Conservation (phyloP, 1,140 invertebrate genomes). For the Ylistrum balloti region DNA sequence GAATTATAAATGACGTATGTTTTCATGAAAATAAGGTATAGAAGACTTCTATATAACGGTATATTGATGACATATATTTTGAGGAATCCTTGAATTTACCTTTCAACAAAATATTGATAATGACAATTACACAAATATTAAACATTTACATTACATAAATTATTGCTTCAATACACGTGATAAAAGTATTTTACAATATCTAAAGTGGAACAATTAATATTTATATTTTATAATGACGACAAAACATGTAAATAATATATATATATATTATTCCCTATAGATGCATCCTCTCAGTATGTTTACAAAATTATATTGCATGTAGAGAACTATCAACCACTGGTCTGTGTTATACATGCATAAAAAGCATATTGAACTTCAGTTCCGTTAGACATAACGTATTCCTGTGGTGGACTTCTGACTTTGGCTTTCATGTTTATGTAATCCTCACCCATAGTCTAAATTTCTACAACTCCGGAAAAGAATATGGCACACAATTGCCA, state of each 20-base stretch:
- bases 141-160: not conserved
- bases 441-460: not conserved
- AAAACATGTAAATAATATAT: not conserved
- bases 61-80: no score
- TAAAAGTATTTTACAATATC: not conserved
- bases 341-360: not conserved
- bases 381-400: no score
- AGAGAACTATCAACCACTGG: not conserved
- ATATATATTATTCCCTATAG: not conserved
- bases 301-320: conserved; percentile 18
- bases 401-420: no score
- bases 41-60: no score
- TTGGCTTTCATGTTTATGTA: no score
- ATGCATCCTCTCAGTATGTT: not conserved
- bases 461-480: not conserved
- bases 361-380: no score
- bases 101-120: no score
- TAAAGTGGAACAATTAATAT: not conserved
- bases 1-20: no score
- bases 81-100: no score
- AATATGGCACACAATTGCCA: not conserved
- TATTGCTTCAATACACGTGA: conserved; percentile 1
- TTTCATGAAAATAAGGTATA: no score
- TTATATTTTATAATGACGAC: not conserved
- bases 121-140: not conserved